phyloP scores from a whole-genome alignment of 2,888 invertebrate genomes.

The Pandemis corylana region DNA sequence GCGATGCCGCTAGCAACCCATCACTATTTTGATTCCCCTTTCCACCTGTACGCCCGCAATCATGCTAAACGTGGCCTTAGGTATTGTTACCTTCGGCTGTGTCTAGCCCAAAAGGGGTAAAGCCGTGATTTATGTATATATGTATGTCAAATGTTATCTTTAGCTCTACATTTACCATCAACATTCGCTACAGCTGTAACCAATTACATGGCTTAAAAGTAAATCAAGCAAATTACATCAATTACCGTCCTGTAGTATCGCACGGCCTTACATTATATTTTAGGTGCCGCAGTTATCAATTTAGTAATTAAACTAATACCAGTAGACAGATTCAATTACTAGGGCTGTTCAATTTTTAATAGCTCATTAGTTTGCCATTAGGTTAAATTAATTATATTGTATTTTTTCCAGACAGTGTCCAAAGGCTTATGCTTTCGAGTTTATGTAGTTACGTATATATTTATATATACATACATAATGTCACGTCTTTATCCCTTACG shows the following conservation, averaged over 20 bases:
- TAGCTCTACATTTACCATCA: not conserved
- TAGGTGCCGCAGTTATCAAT: constrained; percentile 11
- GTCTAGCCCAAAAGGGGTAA: too few relatives aligned
- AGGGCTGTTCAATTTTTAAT: not conserved
- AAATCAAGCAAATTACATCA: constrained; percentile 4
- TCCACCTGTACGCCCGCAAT: too few relatives aligned
- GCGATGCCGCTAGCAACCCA: too few relatives aligned
- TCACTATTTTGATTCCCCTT: too few relatives aligned
- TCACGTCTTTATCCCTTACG: too few relatives aligned
- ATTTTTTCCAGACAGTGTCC: not conserved
- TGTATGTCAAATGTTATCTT: too few relatives aligned
- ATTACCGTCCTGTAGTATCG: not conserved
- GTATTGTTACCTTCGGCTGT: too few relatives aligned
- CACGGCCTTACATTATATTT: constrained; percentile 4
- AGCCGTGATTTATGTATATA: too few relatives aligned
- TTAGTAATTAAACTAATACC: constrained; percentile 10
- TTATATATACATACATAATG: too few relatives aligned
- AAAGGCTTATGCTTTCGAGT: too few relatives aligned
- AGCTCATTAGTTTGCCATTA: not conserved
- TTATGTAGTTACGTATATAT: too few relatives aligned
- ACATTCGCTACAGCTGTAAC: not conserved
- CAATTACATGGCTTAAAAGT: not conserved
- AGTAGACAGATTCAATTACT: constrained; percentile 3
- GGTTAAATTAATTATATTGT: not conserved
- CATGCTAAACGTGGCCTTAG: too few relatives aligned